Evolutionary conservation across 2,113 vertebrate species (phyloP).

Genomic region (Gadus macrocephalus): DNA sequence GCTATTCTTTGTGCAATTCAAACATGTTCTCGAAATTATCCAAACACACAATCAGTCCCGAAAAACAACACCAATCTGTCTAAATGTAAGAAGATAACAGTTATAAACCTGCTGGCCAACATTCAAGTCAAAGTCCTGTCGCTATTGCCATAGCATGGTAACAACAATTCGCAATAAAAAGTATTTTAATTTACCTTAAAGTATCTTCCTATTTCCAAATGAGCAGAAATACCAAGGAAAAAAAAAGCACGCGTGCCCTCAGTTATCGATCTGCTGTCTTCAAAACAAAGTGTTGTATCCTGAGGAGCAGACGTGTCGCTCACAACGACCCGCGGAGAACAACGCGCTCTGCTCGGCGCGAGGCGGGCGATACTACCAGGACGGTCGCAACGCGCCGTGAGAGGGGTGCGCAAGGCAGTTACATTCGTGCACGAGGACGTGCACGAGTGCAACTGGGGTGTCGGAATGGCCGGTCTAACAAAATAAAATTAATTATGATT

Average conservation of each 20-base stretch:
- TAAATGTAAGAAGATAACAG: too few species aligned
- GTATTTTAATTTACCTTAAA: slow-evolving; percentile 50
- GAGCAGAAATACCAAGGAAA: slow-evolving; percentile 19
- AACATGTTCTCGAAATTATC: too few species aligned
- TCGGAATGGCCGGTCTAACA: too few species aligned
- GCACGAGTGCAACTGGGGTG: slow-evolving; percentile 4
- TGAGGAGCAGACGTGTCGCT: slow-evolving; percentile 48
- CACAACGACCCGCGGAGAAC: slow-evolving; percentile 60
- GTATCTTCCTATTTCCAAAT: slow-evolving; percentile 51
- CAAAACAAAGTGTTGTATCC: slow-evolving; percentile 35
- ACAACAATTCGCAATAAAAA: not conserved
- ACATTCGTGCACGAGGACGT: slow-evolving; percentile 16
- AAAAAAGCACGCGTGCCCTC: not conserved
- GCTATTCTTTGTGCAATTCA: too few species aligned
- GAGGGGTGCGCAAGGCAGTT: slow-evolving; percentile 11
- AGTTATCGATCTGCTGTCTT: not conserved
- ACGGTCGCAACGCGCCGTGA: slow-evolving; percentile 6
- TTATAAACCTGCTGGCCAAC: not conserved
- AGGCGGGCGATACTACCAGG: slow-evolving; percentile 63
- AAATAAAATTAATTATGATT: too few species aligned
- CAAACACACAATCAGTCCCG: too few species aligned
- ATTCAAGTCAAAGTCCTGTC: not conserved
- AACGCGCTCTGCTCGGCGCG: slow-evolving; percentile 50
- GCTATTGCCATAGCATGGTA: not conserved
- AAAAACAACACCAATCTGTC: too few species aligned